phyloP scores from a whole-genome alignment of 2,113 vertebrate genomes.

The Struthidea cinerea region DNA sequence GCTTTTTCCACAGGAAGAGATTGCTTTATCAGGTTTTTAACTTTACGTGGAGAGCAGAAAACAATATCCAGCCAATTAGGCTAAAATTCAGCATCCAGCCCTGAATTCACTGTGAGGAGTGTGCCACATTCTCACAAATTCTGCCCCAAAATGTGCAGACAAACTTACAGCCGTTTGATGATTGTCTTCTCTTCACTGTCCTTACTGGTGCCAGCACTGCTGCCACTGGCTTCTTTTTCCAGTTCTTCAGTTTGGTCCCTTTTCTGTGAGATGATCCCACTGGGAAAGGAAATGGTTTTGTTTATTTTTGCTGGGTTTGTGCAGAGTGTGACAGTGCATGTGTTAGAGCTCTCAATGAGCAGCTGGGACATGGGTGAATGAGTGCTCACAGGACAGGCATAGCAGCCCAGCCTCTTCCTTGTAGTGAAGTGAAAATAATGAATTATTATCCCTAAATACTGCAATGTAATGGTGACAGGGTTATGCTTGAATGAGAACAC shows the following conservation, averaged over 20 bases:
- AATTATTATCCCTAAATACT: background rate
- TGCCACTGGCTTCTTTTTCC: conserved; percentile 53
- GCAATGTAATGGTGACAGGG: background rate
- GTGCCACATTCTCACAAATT: background rate
- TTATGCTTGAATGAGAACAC: background rate
- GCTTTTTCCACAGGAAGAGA: conserved; percentile 2
- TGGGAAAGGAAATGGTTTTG: conserved; percentile 23
- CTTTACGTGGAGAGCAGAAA: background rate
- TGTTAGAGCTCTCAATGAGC: background rate
- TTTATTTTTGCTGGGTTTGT: background rate
- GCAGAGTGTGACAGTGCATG: background rate
- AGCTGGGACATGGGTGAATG: background rate
- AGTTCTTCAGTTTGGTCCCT: conserved; percentile 65
- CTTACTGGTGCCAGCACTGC: background rate
- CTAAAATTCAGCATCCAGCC: background rate
- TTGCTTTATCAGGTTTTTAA: background rate
- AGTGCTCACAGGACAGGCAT: background rate
- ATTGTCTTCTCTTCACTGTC: conserved; percentile 79
- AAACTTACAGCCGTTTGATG: conserved; percentile 85
- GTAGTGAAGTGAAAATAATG: background rate
- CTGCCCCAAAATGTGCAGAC: background rate
- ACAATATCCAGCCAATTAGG: background rate
- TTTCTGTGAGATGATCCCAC: conserved; percentile 79
- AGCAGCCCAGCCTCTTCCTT: background rate
- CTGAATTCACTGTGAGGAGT: background rate